A percentile compares a stretch with the other conserved stretches of the same genome.
Conservation (phyloP, 2,113 vertebrate genomes). For the Anolis sagrei region DNA sequence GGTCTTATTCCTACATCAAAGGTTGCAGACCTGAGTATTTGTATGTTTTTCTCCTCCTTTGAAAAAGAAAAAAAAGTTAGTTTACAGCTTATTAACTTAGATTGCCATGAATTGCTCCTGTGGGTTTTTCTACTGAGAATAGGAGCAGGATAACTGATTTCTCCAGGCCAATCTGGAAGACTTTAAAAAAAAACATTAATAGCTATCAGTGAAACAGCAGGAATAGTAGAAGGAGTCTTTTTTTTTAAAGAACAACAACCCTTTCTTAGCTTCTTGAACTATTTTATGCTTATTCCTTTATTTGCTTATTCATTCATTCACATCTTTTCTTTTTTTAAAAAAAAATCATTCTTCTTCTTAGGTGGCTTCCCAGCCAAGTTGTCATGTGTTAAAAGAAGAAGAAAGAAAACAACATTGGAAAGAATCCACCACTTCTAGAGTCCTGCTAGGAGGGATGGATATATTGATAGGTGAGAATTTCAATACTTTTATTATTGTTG, state of each 20-base stretch:
- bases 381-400: neutral
- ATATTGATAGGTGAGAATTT: too few species aligned
- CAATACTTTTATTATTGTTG: too few species aligned
- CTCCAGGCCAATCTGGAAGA: conserved; percentile 71
- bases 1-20: conserved; percentile 67
- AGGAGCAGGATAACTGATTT: conserved; percentile 69
- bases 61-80: conserved; percentile 64
- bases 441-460: neutral
- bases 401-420: neutral
- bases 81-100: conserved; percentile 78
- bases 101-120: conserved; percentile 72
- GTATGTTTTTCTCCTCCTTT: conserved; percentile 29
- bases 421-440: neutral
- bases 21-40: conserved; percentile 35
- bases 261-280: conserved; percentile 30
- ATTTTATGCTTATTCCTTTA: conserved; percentile 43
- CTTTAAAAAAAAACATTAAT: conserved; percentile 69
- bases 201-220: conserved; percentile 72
- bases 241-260: neutral
- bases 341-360: neutral
- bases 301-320: neutral
- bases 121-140: conserved; percentile 66
- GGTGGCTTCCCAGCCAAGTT: neutral
- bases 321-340: neutral
- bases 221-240: conserved; percentile 60